Evolutionary conservation across 2,113 vertebrate species (phyloP), one percentile per base, ranked within the genome.

Genomic region (Nothoprocta perdicaria): DNA sequence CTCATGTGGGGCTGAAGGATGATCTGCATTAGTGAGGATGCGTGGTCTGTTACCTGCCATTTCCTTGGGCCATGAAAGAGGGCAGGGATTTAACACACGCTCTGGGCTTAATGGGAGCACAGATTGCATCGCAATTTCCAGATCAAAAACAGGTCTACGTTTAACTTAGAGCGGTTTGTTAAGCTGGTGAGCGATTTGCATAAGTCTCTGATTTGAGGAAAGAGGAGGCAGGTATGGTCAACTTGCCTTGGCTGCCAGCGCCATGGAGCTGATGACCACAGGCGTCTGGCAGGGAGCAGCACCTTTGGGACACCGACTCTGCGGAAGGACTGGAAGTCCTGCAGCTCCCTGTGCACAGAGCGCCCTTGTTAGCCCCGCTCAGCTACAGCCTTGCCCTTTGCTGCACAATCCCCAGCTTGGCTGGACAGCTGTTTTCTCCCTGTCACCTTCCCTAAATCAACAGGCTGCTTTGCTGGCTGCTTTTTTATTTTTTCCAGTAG

Each of bases 241-340:
- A 76, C 81, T 67, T 67, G 79, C 91, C 84, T 84, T 84, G 66
- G 80, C 92, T 73, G 91, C 57, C 52, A 84, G 86, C 95, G 96
- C 95, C 92, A 93, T 38, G 81, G 74, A 53, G 50, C 43, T 76
- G 46, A 81, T 73, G 66, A 96, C 96, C 95, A 46, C 96, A 97
- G 93, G 95, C 86, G 97, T 96, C 92, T 86, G 94, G 96, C 94
- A 84, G 76, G 69, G 86, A 95, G 57, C 58, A 72, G 80, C 1
- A 0, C 53, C 67, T 86, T 45, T 19, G 50, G 65, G 87, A 80
- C 14, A 57, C 80, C 71, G 83, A 74, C 83, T 90, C 88, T 22
- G 79, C 81, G 82, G 88, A 88, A 93, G 93, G 87, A 91, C 95
- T 93, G 35, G 58, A 92, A 69, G 95, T 89, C 48, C 91, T 86